Evolutionary conservation across 2,113 vertebrate species (phyloP), one percentile per base, ranked within the genome.

Genomic region (Chaetodon trifascialis): DNA sequence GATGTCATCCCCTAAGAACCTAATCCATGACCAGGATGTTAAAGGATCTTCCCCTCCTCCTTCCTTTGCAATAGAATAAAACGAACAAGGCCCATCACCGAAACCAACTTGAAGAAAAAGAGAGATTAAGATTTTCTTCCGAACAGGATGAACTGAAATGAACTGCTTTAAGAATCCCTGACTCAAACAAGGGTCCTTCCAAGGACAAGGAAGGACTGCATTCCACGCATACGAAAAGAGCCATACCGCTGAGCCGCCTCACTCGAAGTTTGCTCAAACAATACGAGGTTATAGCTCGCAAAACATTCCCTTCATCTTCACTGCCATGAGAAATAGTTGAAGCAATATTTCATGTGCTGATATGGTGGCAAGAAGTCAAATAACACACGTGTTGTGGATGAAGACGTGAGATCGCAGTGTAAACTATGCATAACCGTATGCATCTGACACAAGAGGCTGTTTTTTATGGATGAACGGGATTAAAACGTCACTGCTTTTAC

Each of bases 11-110:
- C 25, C 69, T 67, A 46, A 83, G 76, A 82, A 79, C 54, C 85
- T 88, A 85, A 94, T 90, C 89, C 91, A 83, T 85, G 83, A 91
- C 83, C 75, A 82, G 88, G 85, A 87, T 88, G 76, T 66, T 74
- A 77, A 88, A 84, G 54, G 83, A 64, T 82, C 70, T 73, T 15
- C 68, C 42, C 69, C 76, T 88, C 79, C 79, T 74, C 76, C 65
- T 81, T 85, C 80, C 67, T 81, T 62, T 85, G 76, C 65, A 76
- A 8, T 5, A 82, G 76, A 75, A 82, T 66, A 54, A 86, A 77
- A 82, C 0, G 21, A 84, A 75, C 36, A 83, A 74, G 63, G 76
- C 54, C 76, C 58, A 81, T 80, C 54, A 80, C 78, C 17, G 21
- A 78, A 75, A 88, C 62, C 68, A 47, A 56, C 30, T 44, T 14